Conservation (phyloP, 2,888 invertebrate genomes). For the Abrostola tripartita region DNA sequence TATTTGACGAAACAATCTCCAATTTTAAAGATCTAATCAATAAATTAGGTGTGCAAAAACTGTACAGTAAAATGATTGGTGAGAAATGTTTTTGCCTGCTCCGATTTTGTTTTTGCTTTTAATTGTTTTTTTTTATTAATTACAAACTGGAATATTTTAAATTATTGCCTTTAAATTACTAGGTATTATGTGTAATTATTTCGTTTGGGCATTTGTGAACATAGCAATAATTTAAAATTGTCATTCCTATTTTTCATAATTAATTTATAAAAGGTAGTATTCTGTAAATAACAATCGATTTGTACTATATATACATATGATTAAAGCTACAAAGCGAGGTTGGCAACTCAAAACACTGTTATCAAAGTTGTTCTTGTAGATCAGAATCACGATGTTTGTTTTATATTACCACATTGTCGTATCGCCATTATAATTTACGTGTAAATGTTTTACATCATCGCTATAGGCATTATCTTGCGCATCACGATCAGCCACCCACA, state of each 20-base stretch:
- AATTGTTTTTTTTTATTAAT: too few species aligned
- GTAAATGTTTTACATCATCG: constrained; percentile 33
- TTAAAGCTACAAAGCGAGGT: not conserved
- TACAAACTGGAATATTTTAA: too few species aligned
- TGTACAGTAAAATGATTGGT: too few species aligned
- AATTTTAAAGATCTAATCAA: constrained; percentile 24
- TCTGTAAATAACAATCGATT: not conserved
- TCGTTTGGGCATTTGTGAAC: too few species aligned
- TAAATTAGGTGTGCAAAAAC: not conserved
- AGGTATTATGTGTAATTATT: too few species aligned
- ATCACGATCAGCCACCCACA: constrained; percentile 51
- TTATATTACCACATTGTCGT: constrained; percentile 10
- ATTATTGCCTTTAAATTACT: too few species aligned
- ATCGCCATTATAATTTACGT: constrained; percentile 25
- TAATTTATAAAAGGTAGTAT: too few species aligned
- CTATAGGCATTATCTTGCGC: constrained; percentile 23
- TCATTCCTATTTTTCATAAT: too few species aligned
- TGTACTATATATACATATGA: not conserved
- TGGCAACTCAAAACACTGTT: not conserved
- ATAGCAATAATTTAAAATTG: too few species aligned
- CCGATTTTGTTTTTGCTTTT: constrained; percentile 3
- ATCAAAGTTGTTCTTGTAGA: constrained; percentile 7
- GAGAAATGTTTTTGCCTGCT: too few species aligned
- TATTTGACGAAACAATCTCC: constrained; percentile 15
- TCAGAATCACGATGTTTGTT: not conserved